These are phyloP conservation scores for Ammospiza caudacuta DNA, from an alignment of 2,113 vertebrate species.

Conservation along the genomic window DNA sequence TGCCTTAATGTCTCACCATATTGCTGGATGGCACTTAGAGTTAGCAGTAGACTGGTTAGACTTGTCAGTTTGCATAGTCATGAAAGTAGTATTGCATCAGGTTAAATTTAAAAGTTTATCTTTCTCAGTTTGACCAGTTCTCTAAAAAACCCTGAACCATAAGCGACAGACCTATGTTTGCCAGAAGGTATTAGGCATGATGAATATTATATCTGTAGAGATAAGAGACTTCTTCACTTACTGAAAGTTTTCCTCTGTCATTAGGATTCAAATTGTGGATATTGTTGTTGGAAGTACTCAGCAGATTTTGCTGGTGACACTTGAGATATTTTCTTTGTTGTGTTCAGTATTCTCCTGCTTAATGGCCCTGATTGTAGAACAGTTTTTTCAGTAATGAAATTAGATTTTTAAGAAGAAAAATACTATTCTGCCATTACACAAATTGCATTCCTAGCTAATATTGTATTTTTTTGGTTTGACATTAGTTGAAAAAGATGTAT, in stretches of 20 bases:
- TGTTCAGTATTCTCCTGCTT: neutral
- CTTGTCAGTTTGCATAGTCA: neutral
- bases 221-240: neutral
- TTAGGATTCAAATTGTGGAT: neutral
- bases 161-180: neutral
- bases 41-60: neutral
- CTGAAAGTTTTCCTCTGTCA: neutral
- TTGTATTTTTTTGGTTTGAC: neutral
- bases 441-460: neutral
- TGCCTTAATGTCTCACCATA: neutral
- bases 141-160: neutral
- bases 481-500: neutral
- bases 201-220: neutral
- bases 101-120: neutral
- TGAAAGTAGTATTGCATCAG: neutral
- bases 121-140: neutral
- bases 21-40: neutral
- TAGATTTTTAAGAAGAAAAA: neutral
- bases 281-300: neutral
- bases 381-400: neutral
- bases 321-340: neutral
- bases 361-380: neutral
- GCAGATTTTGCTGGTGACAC: neutral
- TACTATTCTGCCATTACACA: neutral
- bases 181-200: neutral